phyloP scores from a whole-genome alignment of 2,888 invertebrate species.

The Isotomurus palustris region DNA sequence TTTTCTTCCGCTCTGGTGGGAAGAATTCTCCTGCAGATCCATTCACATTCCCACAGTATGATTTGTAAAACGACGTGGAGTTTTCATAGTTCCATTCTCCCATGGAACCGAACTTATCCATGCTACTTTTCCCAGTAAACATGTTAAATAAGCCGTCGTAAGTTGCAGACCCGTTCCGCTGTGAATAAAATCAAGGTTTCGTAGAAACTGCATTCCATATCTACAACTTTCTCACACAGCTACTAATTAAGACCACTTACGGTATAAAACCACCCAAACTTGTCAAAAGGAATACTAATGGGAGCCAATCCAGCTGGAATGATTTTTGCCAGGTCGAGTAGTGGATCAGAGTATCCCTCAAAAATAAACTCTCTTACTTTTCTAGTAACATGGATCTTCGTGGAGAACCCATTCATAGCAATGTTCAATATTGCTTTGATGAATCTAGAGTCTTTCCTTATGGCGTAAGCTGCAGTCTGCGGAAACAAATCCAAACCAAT shows the following conservation, averaged over 20 bases:
- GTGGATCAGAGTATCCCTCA: conserved; percentile 51
- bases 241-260: conserved; percentile 53
- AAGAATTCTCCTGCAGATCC: conserved; percentile 79
- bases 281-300: conserved; percentile 62
- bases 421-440: conserved; percentile 56
- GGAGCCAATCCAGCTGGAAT: conserved; percentile 30
- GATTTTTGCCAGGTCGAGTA: conserved; percentile 51
- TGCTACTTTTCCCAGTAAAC: conserved; percentile 63
- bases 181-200: conserved; percentile 22
- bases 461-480: conserved; percentile 62
- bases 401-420: conserved; percentile 51
- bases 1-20: conserved; percentile 60
- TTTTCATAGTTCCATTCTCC: conserved; percentile 67
- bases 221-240: neutral
- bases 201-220: neutral
- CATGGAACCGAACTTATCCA: conserved; percentile 64
- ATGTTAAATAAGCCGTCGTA: conserved; percentile 74
- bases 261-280: conserved; percentile 80
- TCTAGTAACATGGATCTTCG: conserved; percentile 44
- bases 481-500: conserved; percentile 43
- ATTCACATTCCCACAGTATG: conserved; percentile 61
- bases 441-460: conserved; percentile 51
- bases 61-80: conserved; percentile 57
- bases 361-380: conserved; percentile 48
- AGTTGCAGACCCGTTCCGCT: conserved; percentile 70